Base-by-base conservation (phyloP, 1,140 invertebrate genomes). In the Heliconius eleuchia region DNA sequence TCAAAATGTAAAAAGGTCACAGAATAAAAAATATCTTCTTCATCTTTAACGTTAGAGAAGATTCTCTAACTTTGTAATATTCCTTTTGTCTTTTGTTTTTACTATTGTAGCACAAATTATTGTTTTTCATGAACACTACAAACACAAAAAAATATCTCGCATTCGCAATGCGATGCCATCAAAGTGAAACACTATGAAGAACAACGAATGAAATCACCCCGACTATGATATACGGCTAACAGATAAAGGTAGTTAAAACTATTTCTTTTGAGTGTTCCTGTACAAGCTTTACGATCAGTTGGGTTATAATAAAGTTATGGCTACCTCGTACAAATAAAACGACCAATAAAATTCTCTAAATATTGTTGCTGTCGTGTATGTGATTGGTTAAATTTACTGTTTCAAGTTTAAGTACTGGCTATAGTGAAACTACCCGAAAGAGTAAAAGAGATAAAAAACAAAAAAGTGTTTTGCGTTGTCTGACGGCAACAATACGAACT, bases 1-100 rank as follows among this genome's bases (percentile, higher is more conserved):
- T 90, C 76, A 79, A 80, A 87, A 86, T 89, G 86, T 90, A 90
- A 92, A 91, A 91, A 91, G 92, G 92, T 93, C 92, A 92, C 88
- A 78, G 83, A 86, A 85, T 85, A 75, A 84, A 88, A 88, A 85
- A 81, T 86, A 84, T 87, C 87, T 84, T 82, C 82, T 85, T 89
- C 89, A 88, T 91, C 77, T 86, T 84, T 73, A 75, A 55, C 55
- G 80, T 78, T 27, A 78, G 72, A 78, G 73, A 76, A 75, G 73
- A 71, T 66, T 42, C 76, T 46, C 72, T n/a, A 75, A 81, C 72
- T 81, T 71, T 72, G 46, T 72, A 71, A 78, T 72, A 76, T 72
- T 76, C 50, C 73, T 75, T 76, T 76, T 76, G 66, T 73, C 37
- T 76, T 13, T 30, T 50, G 70, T 76, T 78, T 73, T 76, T 76